A percentile compares a stretch with the other conserved stretches of the same genome.
Evolutionary conservation across 2,113 vertebrate genomes (phyloP).

Genomic region (Natator depressus): DNA sequence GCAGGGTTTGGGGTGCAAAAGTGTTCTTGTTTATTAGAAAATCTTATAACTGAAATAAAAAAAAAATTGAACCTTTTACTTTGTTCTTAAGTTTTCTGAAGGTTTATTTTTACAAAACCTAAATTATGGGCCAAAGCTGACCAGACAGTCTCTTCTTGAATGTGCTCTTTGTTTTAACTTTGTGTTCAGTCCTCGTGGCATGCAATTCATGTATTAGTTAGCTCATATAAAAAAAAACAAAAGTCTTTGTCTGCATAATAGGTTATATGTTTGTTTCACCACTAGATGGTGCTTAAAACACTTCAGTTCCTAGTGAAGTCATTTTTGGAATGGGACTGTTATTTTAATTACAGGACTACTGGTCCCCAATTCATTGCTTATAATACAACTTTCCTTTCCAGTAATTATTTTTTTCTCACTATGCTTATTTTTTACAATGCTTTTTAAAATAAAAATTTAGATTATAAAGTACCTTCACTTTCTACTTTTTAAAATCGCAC

Average conservation of each 20-base stretch:
- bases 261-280: not conserved
- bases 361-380: not conserved
- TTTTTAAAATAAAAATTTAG: not conserved
- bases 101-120: not conserved
- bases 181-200: not conserved
- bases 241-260: not conserved
- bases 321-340: not conserved
- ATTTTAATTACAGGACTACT: not conserved
- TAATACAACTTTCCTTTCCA: not conserved
- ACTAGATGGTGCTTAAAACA: constrained; percentile 57
- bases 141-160: not conserved
- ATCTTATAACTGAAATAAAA: not conserved
- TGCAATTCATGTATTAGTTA: not conserved
- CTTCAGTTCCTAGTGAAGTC: not conserved
- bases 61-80: not conserved
- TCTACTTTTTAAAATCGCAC: not conserved
- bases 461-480: not conserved
- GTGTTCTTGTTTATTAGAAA: not conserved
- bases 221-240: not conserved
- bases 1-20: not conserved
- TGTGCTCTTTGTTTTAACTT: not conserved
- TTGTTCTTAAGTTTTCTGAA: not conserved
- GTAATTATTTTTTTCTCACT: not conserved
- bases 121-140: not conserved
- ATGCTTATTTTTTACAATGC: not conserved